phyloP scores from a whole-genome alignment of 2,888 invertebrate genomes.

The Meta bourneti region DNA sequence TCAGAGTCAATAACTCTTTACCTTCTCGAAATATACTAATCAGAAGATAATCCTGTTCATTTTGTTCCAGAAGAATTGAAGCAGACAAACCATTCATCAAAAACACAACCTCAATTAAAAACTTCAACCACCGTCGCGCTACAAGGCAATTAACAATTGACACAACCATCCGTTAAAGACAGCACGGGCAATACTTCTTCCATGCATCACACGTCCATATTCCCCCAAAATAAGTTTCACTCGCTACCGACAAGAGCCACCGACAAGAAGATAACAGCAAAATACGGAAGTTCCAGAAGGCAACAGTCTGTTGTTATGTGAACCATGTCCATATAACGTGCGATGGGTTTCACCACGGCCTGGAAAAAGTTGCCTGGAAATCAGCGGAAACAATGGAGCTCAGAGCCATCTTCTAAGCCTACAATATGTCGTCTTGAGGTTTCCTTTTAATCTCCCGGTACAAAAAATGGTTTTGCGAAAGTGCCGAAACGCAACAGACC shows the following conservation, averaged over 20 bases:
- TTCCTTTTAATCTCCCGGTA: not conserved
- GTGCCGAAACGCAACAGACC: no score
- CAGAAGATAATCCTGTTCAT: no score
- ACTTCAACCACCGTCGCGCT: no score
- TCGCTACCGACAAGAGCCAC: not conserved
- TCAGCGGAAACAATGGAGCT: conserved; percentile 14
- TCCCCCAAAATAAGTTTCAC: no score
- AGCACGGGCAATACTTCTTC: not conserved
- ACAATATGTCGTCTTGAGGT: not conserved
- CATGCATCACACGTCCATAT: not conserved
- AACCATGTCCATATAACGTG: conserved; percentile 64
- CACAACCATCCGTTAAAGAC: no score
- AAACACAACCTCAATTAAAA: no score
- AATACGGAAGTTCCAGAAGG: conserved; percentile 59
- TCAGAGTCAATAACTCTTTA: no score
- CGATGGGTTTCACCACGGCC: conserved; percentile 25
- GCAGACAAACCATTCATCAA: no score
- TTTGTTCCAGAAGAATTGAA: no score
- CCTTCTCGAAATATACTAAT: no score
- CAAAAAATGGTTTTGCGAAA: no score
- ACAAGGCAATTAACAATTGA: no score
- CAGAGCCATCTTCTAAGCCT: not conserved
- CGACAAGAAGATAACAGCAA: conserved; percentile 2
- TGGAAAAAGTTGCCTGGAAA: conserved; percentile 3
- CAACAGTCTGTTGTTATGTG: conserved; percentile 34